phyloP scores from a whole-genome alignment of 37 sponge, comb jelly and placozoan species.

The Aplysina aerophoba region DNA sequence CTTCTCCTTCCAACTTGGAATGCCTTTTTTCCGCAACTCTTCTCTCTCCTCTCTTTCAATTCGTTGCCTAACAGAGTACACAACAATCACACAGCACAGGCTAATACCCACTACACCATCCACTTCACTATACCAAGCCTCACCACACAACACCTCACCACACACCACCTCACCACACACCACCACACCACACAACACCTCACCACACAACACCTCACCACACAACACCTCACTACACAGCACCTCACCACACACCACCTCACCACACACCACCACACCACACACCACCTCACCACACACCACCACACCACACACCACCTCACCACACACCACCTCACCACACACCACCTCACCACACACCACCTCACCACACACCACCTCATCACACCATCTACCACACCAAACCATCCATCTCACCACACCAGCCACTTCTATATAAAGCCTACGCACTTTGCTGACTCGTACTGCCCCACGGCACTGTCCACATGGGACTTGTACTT shows the following conservation, averaged over 20 bases:
- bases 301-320: not conserved
- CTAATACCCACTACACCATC: not conserved
- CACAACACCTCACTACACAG: no score
- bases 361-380: not conserved
- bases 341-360: not conserved
- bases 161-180: not conserved
- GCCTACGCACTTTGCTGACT: constrained; percentile 60
- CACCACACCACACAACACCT: not conserved
- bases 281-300: not conserved
- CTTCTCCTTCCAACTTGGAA: constrained; percentile 28
- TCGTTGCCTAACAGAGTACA: constrained; percentile 10
- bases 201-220: not conserved
- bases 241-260: no score
- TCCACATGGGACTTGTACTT: constrained; percentile 79
- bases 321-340: not conserved
- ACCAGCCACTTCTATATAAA: not conserved
- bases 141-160: not conserved
- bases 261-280: not conserved
- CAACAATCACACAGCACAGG: constrained; percentile 12
- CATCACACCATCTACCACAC: not conserved
- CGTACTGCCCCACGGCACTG: constrained; percentile 64
- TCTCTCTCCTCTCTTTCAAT: constrained; percentile 27
- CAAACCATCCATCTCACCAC: not conserved
- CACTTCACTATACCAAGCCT: not conserved
- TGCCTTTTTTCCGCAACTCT: constrained; percentile 19